phyloP scores from a whole-genome alignment of 1,140 invertebrate genomes.

The Aleiodes sp. region DNA sequence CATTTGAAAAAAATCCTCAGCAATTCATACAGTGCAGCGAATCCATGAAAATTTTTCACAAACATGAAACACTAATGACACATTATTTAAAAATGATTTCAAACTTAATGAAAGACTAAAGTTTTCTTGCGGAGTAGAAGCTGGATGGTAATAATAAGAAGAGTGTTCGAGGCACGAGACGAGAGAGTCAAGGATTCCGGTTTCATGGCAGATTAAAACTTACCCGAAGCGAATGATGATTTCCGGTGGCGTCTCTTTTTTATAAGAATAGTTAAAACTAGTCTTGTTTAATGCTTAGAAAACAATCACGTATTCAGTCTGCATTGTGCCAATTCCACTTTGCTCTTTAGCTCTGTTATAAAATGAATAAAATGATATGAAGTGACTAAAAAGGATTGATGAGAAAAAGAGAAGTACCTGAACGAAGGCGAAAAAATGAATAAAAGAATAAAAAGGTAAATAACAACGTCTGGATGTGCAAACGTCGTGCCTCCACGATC shows the following conservation, averaged over 20 bases:
- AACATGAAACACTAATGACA: no score
- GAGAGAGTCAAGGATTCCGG: conserved; percentile 40
- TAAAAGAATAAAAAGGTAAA: conserved; percentile 5
- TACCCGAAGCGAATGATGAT: conserved; percentile 48
- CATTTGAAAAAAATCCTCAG: no score
- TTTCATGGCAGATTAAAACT: conserved; percentile 47
- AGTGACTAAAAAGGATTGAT: background rate
- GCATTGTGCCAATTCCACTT: conserved; percentile 53
- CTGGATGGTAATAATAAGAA: background rate
- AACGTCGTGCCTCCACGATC: conserved; percentile 20
- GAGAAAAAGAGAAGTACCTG: conserved; percentile 14
- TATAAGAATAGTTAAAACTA: background rate
- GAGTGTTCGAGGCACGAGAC: background rate
- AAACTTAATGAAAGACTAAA: no score
- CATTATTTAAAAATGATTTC: no score
- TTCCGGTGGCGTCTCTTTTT: conserved; percentile 59
- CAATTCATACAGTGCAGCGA: no score
- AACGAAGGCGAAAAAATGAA: conserved; percentile 3
- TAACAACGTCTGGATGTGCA: conserved; percentile 19
- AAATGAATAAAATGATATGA: conserved; percentile 18
- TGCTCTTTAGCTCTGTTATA: conserved; percentile 11
- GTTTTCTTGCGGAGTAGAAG: no score
- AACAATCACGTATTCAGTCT: conserved; percentile 50
- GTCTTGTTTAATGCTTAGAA: conserved; percentile 38
- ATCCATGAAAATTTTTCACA: no score